Conservation (phyloP, 2,888 invertebrate genomes). For the Chalcosyrphus nemorum region DNA sequence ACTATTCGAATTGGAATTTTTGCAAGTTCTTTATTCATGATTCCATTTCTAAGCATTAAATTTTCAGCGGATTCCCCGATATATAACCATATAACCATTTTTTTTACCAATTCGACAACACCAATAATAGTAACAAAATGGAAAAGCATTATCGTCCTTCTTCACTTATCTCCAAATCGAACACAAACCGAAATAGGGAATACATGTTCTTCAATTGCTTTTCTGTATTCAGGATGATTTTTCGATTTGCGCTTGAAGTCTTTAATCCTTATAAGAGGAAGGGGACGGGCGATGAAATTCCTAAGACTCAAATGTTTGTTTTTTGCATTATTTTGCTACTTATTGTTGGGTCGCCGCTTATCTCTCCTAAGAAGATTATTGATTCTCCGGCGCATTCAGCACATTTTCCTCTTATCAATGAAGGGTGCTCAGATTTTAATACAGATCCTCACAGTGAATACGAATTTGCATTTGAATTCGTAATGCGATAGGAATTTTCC, state of each 20-base stretch:
- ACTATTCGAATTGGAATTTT: no score
- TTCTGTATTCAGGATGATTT: background rate
- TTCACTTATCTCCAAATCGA: background rate
- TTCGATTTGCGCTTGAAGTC: background rate
- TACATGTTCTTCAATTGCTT: background rate
- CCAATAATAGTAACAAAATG: background rate
- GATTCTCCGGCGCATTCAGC: conserved; percentile 41
- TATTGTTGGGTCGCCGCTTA: conserved; percentile 41
- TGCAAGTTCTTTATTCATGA: no score
- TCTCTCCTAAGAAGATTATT: conserved; percentile 56
- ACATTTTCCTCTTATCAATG: conserved; percentile 46
- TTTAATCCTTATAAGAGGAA: background rate
- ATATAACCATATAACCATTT: no score
- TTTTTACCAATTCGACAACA: background rate
- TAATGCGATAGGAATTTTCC: conserved; percentile 56
- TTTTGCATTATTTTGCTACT: conserved; percentile 48
- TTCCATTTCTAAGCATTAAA: no score
- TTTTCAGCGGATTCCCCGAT: no score
- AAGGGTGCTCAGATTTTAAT: conserved; percentile 41
- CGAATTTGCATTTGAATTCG: conserved; percentile 68
- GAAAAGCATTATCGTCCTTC: background rate
- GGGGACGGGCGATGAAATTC: background rate
- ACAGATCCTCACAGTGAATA: conserved; percentile 49
- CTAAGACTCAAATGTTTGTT: conserved; percentile 25
- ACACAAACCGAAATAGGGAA: background rate